Evolutionary conservation across 2,888 invertebrate genomes (phyloP).

Genomic region (Drosophila tanythrix): DNA sequence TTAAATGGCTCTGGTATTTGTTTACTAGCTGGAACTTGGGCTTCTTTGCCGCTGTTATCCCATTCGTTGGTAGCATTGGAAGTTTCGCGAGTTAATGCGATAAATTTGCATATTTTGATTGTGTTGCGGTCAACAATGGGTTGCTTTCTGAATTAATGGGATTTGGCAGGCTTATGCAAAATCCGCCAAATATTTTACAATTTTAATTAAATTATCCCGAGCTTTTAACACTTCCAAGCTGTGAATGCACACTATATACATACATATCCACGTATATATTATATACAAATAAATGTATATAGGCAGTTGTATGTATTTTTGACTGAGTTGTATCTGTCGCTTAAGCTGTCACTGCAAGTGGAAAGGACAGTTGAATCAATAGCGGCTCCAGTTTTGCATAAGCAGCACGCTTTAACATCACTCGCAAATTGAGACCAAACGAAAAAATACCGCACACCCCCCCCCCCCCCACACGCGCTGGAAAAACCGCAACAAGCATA

Average conservation of each 20-base stretch:
- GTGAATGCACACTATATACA: slow-evolving; percentile 23
- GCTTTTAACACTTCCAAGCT: slow-evolving; percentile 58
- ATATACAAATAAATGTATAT: slow-evolving; percentile 6
- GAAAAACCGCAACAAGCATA: slow-evolving; percentile 66
- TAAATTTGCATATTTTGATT: slow-evolving; percentile 84
- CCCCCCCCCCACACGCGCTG: fast-evolving
- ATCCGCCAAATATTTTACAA: slow-evolving; percentile 80
- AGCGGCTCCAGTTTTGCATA: slow-evolving; percentile 31
- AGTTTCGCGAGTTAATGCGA: slow-evolving; percentile 82
- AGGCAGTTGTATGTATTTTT: slow-evolving; percentile 11
- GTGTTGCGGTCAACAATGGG: slow-evolving; percentile 82
- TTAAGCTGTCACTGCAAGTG: slow-evolving; percentile 31
- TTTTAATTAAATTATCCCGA: slow-evolving; percentile 81
- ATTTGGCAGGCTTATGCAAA: slow-evolving; percentile 81
- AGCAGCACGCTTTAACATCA: slow-evolving; percentile 20
- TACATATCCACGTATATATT: neutral
- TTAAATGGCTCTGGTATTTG: slow-evolving; percentile 70
- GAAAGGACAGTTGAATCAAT: slow-evolving; percentile 39
- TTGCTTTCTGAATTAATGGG: slow-evolving; percentile 83
- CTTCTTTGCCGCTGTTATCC: slow-evolving; percentile 40
- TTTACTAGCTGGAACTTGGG: slow-evolving; percentile 57
- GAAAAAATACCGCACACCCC: slow-evolving; percentile 42
- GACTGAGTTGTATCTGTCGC: slow-evolving; percentile 32
- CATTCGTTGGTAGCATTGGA: slow-evolving; percentile 53
- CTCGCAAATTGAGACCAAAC: slow-evolving; percentile 12